Evolutionary conservation across 2,797 vertebrate species (phyloP).

Genomic region (Merluccius polli): DNA sequence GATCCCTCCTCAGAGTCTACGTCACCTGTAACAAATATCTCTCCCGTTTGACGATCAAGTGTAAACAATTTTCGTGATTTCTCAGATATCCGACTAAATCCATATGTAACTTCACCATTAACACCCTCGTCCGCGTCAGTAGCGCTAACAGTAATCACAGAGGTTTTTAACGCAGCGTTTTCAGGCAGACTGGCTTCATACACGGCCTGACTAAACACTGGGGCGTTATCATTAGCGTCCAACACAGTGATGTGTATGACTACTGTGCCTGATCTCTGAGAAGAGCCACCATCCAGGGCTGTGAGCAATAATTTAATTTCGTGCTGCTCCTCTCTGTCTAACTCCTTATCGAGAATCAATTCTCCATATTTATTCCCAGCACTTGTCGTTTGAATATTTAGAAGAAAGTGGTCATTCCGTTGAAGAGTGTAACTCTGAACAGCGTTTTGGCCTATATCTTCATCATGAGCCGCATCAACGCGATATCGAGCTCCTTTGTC

Average conservation of each 20-base stretch:
- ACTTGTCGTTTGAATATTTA: slow-evolving; percentile 28
- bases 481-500: slow-evolving; percentile 45
- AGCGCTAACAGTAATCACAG: slow-evolving; percentile 52
- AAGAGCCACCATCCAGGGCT: slow-evolving; percentile 63
- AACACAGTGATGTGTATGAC: slow-evolving; percentile 54
- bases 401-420: slow-evolving; percentile 53
- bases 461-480: slow-evolving; percentile 55
- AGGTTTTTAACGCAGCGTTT: slow-evolving; percentile 44
- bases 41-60: slow-evolving; percentile 49
- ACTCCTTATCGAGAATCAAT: slow-evolving; percentile 51
- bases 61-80: slow-evolving; percentile 45
- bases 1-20: too few relatives aligned
- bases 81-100: slow-evolving; percentile 51
- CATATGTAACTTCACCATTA: slow-evolving; percentile 62
- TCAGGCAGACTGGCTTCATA: slow-evolving; percentile 57
- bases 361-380: slow-evolving; percentile 44
- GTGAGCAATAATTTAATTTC: slow-evolving; percentile 43
- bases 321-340: slow-evolving; percentile 60
- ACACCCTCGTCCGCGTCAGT: slow-evolving; percentile 57
- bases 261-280: slow-evolving; percentile 61
- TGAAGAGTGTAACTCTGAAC: slow-evolving; percentile 62
- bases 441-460: slow-evolving; percentile 55
- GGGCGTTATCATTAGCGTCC: slow-evolving; percentile 66
- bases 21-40: too few relatives aligned
- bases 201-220: slow-evolving; percentile 53